Base-by-base conservation (phyloP, 2,797 vertebrate genomes). In the Rhyacichthys aspro region DNA sequence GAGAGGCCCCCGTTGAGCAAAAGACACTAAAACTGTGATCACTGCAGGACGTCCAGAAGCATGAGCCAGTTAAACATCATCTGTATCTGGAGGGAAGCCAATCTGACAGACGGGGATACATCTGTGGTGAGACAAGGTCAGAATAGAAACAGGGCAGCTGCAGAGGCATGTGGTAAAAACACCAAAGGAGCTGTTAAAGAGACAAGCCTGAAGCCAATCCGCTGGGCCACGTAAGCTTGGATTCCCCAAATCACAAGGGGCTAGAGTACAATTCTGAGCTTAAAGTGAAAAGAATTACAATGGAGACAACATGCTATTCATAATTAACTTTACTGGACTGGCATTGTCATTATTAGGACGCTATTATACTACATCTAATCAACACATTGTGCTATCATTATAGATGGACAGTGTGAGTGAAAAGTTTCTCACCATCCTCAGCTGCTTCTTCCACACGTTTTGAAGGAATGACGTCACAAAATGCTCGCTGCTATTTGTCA, bases 21-120 rank as follows among this genome's bases (percentile, higher is more conserved):
- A 53, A 70, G 48, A 79, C 47, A 57, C 74, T 70, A 41, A 75
- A 63, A 67, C 57, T 42, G 38, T 7, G 6, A 68, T 65, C 68
- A 54, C 72, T 81, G 72, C 59, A 76, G 75, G 69, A 81, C 15
- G 42, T 67, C 67, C 54, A 2, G 18, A 70, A 71, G 64, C 72
- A 12, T 70, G 64, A 73, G 63, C 54, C 72, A 67, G 59, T 75
- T 47, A 43, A 58, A 78, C 39, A 37, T 67, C 47, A 54, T 34
- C 49, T 14, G 63, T 55, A 43, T 66, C 69, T 86, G 83, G 67
- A 75, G 55, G 50, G 56, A 56, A 58, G 76, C 75, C 81, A 77
- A 15, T 60, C 45, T 3, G 57, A 67, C 70, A 61, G 78, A 68
- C 12, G 53, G 42, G 50, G 37, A 56, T n/a, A 14, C 18, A 17